Base-by-base conservation (phyloP, 2,888 invertebrate species). In the Temnothorax ravouxi region DNA sequence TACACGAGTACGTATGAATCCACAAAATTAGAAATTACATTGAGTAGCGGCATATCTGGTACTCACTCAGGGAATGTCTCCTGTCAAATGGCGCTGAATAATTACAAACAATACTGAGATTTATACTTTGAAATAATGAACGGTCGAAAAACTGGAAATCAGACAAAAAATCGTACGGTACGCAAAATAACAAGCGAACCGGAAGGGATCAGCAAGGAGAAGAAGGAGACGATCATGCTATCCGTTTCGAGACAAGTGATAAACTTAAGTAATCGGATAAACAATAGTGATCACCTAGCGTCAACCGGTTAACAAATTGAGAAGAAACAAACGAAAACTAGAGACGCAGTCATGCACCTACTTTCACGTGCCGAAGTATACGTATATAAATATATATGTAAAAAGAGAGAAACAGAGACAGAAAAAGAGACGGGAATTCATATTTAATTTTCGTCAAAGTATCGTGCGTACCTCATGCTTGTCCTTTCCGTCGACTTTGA, bases 401-500 rank as follows among this genome's bases (percentile, higher is more conserved):
- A 69, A 83, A 71, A 88, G 25, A 91, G 88, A 88, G 84, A 91
- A 84, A 90, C 62, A 88, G 86, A 88, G 83, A 89, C 74, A 84
- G 79, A 87, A 83, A 87, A 83, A 84, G 62, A 89, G 87, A 90
- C 84, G 76, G 47, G 5, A 67, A 82, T 81, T 83, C 21, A 25
- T 64, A 74, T 83, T 62, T 82, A 50, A 69, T 74, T 84, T 82
- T 86, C 61, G 67, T 83, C 69, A 61, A 79, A 87, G 56, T 52
- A 71, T 75, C 74, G 79, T 76, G 67, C 90, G 66, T 90, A 90
- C 90, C 90, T 90, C 90, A 87, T 86, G 90, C 72, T 93, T 94
- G 74, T 95, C 93, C 94, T 95, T 89, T 94, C 94, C 91, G 93
- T 95, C 87, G 85, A 92, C 90, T 93, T 97, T 97, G 0, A 97